Evolutionary conservation across 2,113 vertebrate genomes (phyloP).

Genomic region (Etheostoma cragini): DNA sequence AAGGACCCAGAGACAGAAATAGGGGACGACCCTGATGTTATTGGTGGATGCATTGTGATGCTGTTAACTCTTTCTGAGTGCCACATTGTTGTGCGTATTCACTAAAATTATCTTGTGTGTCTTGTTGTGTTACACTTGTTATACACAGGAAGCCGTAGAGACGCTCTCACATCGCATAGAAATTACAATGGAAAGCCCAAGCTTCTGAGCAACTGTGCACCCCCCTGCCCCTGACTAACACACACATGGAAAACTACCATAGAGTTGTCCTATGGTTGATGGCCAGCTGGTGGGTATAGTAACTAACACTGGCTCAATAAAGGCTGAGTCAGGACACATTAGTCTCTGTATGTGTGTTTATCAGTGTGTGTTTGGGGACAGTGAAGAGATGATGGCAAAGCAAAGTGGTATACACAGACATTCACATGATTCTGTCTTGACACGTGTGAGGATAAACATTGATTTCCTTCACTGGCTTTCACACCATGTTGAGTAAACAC

Average conservation of each 20-base stretch:
- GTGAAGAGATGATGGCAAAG: slow-evolving; percentile 77
- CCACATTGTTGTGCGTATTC: slow-evolving; percentile 50
- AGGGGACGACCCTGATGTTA: slow-evolving; percentile 45
- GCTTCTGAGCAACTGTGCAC: slow-evolving; percentile 35
- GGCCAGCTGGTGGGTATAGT: slow-evolving; percentile 41
- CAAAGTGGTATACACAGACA: slow-evolving; percentile 65
- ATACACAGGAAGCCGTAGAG: slow-evolving; percentile 66
- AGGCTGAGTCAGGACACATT: slow-evolving; percentile 66
- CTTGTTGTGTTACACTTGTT: no score
- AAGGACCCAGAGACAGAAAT: slow-evolving; percentile 33
- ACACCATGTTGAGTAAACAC: slow-evolving; percentile 81
- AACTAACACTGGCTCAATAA: slow-evolving; percentile 41
- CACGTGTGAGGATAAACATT: slow-evolving; percentile 77
- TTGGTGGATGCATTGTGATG: slow-evolving; percentile 63
- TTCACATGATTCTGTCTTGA: slow-evolving; percentile 55
- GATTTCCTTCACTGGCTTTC: slow-evolving; percentile 75
- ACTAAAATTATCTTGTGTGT: slow-evolving; percentile 44
- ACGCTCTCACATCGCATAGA: slow-evolving; percentile 65
- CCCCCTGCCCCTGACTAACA: slow-evolving; percentile 30
- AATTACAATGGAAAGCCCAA: slow-evolving; percentile 58
- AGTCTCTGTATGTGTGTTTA: slow-evolving; percentile 43
- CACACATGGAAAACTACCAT: slow-evolving; percentile 71
- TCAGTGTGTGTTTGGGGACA: slow-evolving; percentile 77
- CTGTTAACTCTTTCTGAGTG: slow-evolving; percentile 39
- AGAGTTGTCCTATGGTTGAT: slow-evolving; percentile 24